phyloP scores from a whole-genome alignment of 1,140 invertebrate species.

The Tetranychus cinnabarinus region DNA sequence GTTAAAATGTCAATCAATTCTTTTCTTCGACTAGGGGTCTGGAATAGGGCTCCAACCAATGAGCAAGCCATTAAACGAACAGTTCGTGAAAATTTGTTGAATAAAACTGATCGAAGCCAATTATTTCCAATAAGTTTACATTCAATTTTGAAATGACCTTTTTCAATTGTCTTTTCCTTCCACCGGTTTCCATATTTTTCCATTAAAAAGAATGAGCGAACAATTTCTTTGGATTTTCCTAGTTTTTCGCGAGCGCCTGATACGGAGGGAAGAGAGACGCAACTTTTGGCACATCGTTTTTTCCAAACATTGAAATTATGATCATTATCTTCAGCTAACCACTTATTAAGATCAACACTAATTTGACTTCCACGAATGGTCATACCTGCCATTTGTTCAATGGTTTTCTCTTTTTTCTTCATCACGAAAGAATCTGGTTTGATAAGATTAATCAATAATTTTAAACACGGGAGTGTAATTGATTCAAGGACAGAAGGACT shows the following conservation, averaged over 20 bases:
- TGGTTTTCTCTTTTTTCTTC: slow-evolving; percentile 16
- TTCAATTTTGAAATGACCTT: not conserved
- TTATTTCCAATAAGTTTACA: slow-evolving; percentile 33
- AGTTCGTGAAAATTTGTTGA: slow-evolving; percentile 65
- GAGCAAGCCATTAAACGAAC: slow-evolving; percentile 67
- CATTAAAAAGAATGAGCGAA: slow-evolving; percentile 24
- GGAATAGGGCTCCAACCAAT: slow-evolving; percentile 55
- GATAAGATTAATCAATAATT: slow-evolving; percentile 49
- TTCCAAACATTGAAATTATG: slow-evolving; percentile 47
- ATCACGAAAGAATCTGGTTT: slow-evolving; percentile 30
- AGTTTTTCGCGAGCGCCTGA: not conserved
- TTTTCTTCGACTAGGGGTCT: slow-evolving; percentile 17
- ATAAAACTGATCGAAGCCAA: slow-evolving; percentile 69
- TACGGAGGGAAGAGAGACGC: not conserved
- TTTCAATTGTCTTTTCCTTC: slow-evolving; percentile 18
- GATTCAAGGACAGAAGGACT: slow-evolving; percentile 49
- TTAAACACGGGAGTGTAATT: slow-evolving; percentile 52
- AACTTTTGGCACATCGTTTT: slow-evolving; percentile 19
- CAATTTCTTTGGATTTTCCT: not conserved
- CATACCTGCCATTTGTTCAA: slow-evolving; percentile 14
- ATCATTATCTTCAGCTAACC: slow-evolving; percentile 42
- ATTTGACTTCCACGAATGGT: slow-evolving; percentile 20
- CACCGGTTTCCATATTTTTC: slow-evolving; percentile 46
- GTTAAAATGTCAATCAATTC: slow-evolving; percentile 59
- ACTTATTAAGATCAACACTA: slow-evolving; percentile 44